phyloP scores from a whole-genome alignment of 2,797 vertebrate species.

The Myotis vivesi region DNA sequence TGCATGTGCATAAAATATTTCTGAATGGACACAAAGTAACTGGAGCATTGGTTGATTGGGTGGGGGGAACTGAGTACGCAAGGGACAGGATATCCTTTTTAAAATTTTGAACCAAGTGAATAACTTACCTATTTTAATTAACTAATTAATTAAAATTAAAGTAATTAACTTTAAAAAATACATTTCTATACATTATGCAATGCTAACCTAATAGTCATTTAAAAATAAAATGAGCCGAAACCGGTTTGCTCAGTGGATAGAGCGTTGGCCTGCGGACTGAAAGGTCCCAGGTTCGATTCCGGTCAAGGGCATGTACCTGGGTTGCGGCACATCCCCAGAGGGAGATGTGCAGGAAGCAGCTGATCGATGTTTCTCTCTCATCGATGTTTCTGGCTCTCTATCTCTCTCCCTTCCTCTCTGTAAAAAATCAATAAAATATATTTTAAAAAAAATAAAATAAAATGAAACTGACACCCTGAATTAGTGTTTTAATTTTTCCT shows the following conservation, averaged over 20 bases:
- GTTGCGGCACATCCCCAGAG: too few relatives aligned
- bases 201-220: not conserved
- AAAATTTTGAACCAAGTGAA: not conserved
- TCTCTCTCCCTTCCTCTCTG: too few relatives aligned
- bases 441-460: too few relatives aligned
- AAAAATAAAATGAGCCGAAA: constrained; percentile 42
- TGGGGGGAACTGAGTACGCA: not conserved
- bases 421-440: too few relatives aligned
- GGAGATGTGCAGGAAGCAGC: too few relatives aligned
- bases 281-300: too few relatives aligned
- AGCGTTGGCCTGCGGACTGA: too few relatives aligned
- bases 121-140: constrained; percentile 17
- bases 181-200: not conserved
- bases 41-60: not conserved
- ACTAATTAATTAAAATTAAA: not conserved
- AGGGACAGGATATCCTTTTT: not conserved
- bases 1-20: not conserved
- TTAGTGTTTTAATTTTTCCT: constrained; percentile 48
- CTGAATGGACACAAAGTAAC: not conserved
- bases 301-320: too few relatives aligned
- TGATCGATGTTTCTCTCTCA: too few relatives aligned
- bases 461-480: not conserved
- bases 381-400: too few relatives aligned
- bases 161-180: not conserved
- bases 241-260: too few relatives aligned